Base-by-base conservation (phyloP, 2,113 vertebrate genomes). In the Vulpes ferrilata region DNA sequence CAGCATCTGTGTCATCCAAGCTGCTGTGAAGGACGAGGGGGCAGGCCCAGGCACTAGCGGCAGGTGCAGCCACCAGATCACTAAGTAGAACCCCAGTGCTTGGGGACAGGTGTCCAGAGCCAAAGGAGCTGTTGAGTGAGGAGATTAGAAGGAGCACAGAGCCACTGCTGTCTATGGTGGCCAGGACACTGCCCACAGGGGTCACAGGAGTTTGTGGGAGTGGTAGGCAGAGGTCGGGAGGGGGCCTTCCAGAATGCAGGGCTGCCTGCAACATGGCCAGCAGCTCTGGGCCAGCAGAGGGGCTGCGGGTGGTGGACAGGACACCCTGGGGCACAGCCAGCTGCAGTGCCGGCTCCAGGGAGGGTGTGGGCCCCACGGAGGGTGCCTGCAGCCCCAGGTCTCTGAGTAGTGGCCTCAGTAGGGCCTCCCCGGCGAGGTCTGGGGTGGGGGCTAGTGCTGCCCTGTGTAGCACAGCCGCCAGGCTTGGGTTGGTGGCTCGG, bases 111-210 rank as follows among this genome's bases (percentile, higher is more conserved):
- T 64, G 87, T 80, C 97, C 93, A 2, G 98, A 98, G 53, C 99
- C 98, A 51, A 99, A 99, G 22, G 98, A 96, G 90, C 98, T 98
- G 87, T 98, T 98, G 85, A 99, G 98, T 0, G 98, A 98, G 79
- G 98, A 98, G 17, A 95, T 88, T 23, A 99, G 97, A 11, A 99
- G 96, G n/a, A 99, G 94, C 80, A 98, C 32, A 16, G 98, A 98
- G 73, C 98, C 98, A 0, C 73, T 35, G 60, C 96, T 97, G 85
- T 99, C 98, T 48, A 98, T 92, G 0, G 98, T 93, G 20, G 98
- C 98, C 65, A 99, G 92, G 71, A 97, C 90, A 57, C 98, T 98
- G 38, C 98, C 98, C n/a, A 57, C 59, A 0, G 88, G 95, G 90
- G 92, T 38, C 11, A 2, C 23, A 0, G 86, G 7, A 19, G 73